Evolutionary conservation across 2,888 invertebrate genomes (phyloP).

Genomic region (Sepioteuthis lessoniana): DNA sequence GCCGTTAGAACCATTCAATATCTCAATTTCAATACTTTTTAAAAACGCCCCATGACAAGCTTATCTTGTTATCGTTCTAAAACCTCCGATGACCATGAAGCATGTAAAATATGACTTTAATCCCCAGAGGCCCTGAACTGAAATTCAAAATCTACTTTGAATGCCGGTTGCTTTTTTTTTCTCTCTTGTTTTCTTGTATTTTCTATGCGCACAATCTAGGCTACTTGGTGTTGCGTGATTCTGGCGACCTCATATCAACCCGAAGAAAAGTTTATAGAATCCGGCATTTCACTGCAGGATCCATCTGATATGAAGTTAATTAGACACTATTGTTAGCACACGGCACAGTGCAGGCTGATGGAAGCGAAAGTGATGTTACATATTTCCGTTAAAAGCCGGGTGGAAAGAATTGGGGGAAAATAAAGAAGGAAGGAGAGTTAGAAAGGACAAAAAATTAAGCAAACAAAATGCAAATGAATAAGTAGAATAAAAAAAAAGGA

Average conservation of each 20-base stretch:
- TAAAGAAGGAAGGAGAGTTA: not conserved
- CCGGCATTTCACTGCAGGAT: not conserved
- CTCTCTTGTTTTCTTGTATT: not conserved
- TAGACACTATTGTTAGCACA: not conserved
- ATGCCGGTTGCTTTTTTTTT: not conserved
- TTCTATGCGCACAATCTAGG: not conserved
- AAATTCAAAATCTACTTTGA: not conserved
- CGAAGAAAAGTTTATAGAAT: not conserved
- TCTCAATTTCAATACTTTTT: no score
- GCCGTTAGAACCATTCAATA: no score
- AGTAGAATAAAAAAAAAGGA: not conserved
- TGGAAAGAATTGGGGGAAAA: not conserved
- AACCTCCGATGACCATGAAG: no score
- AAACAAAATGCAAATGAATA: not conserved
- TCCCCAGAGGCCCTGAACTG: not conserved
- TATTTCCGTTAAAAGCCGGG: not conserved
- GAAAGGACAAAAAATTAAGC: not conserved
- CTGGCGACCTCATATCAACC: constrained; percentile 33
- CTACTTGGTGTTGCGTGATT: not conserved
- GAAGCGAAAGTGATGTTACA: not conserved
- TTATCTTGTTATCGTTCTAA: no score
- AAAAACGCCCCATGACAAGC: no score
- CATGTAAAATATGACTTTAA: not conserved
- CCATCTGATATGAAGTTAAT: not conserved
- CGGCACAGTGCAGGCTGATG: not conserved